Conservation (phyloP, 2,888 invertebrate genomes). For the Meandrusa payeni region DNA sequence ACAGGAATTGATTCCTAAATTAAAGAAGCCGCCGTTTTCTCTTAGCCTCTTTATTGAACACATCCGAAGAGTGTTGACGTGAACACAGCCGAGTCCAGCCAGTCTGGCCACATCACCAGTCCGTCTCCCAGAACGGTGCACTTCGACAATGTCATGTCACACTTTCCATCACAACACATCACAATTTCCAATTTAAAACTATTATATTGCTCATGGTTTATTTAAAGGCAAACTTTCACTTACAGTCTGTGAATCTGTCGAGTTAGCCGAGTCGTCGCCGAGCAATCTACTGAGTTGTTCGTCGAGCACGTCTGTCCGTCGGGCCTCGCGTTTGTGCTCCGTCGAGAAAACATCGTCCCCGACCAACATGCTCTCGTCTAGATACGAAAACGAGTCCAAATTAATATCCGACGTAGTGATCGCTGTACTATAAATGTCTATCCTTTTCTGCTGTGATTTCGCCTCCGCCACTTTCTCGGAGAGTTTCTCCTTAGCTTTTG, state of each 20-base stretch:
- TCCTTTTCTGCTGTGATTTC: conserved; percentile 63
- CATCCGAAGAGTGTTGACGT: too few relatives aligned
- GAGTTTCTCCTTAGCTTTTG: conserved; percentile 66
- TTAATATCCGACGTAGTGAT: conserved; percentile 76
- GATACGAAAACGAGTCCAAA: conserved; percentile 75
- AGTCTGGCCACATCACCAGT: too few relatives aligned
- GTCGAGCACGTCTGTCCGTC: conserved; percentile 46
- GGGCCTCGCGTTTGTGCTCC: conserved; percentile 46
- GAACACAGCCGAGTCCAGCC: too few relatives aligned
- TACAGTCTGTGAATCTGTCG: conserved; percentile 61
- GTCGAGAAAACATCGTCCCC: conserved; percentile 66
- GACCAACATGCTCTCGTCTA: conserved; percentile 71
- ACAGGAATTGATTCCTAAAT: conserved; percentile 1
- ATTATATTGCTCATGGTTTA: conserved; percentile 60
- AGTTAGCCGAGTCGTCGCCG: conserved; percentile 58
- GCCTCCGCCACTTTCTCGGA: conserved; percentile 69
- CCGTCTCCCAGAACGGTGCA: neutral
- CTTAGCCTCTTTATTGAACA: conserved; percentile 28
- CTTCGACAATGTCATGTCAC: conserved; percentile 37
- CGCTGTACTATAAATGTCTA: conserved; percentile 79
- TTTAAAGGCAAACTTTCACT: conserved; percentile 64
- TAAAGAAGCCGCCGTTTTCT: neutral
- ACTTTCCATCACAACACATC: conserved; percentile 42
- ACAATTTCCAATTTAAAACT: conserved; percentile 35
- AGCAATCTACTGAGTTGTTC: conserved; percentile 62